These are phyloP conservation scores for Corapipo altera DNA, from an alignment of 2,113 vertebrate genomes.

Conservation along the genomic window DNA sequence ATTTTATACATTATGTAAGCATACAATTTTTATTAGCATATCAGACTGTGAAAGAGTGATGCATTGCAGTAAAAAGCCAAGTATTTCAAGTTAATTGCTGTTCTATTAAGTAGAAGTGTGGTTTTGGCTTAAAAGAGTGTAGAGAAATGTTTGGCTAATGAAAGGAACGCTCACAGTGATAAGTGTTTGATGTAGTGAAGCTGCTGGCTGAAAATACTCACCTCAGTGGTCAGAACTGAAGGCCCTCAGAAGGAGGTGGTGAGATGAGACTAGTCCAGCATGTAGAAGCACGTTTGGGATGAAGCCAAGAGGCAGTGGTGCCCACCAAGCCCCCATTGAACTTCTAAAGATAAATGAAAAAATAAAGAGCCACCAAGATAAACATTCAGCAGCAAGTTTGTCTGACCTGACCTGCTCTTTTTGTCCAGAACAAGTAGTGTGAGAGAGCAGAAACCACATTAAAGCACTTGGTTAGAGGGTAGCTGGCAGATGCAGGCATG, in stretches of 20 bases:
- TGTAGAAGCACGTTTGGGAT: not conserved
- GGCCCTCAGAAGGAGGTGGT: not conserved
- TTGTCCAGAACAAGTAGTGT: not conserved
- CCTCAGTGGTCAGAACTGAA: not conserved
- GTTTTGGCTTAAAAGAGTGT: conserved; percentile 32
- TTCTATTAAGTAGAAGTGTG: conserved; percentile 57
- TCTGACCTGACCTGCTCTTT: conserved; percentile 5
- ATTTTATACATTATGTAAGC: conserved; percentile 62
- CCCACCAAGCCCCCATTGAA: rapidly evolving
- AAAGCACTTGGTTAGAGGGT: not conserved
- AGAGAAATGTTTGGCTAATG: conserved; percentile 54
- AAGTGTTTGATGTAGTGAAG: conserved; percentile 5
- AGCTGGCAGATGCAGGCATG: not conserved
- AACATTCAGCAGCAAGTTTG: not conserved
- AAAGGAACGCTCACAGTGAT: conserved; percentile 30
- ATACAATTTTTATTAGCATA: conserved; percentile 62
- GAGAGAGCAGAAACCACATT: not conserved
- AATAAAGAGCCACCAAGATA: not conserved
- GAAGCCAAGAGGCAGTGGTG: not conserved
- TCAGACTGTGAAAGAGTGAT: conserved; percentile 32
- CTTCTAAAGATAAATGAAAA: not conserved
- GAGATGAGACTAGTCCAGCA: not conserved
- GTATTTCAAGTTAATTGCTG: conserved; percentile 61
- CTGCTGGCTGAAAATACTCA: not conserved
- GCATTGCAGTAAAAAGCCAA: conserved; percentile 53